A percentile compares a stretch with the other conserved stretches of the same genome.
phyloP scores from a whole-genome alignment of 23 tunicate species.

The Trididemnum miniatum region DNA sequence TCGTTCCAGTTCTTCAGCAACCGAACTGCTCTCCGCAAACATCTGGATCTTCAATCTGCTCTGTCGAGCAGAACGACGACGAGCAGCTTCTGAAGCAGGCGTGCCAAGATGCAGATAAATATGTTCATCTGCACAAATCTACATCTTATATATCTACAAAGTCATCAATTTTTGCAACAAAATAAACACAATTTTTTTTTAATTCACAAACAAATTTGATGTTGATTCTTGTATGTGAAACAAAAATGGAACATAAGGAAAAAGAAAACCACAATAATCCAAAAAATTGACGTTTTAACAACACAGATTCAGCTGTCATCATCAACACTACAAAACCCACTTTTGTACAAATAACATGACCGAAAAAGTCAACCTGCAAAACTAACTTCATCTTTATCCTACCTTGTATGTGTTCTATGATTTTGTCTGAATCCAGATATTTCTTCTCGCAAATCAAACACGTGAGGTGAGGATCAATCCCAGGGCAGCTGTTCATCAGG shows the following conservation, averaged over 20 bases:
- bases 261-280: too few relatives aligned
- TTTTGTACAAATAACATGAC: too few relatives aligned
- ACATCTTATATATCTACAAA: too few relatives aligned
- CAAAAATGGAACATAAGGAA: too few relatives aligned
- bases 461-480: not conserved
- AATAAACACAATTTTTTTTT: too few relatives aligned
- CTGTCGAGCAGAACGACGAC: conserved; percentile 34
- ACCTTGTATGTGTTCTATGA: conserved; percentile 41
- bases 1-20: conserved; percentile 31
- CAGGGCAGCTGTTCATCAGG: conserved; percentile 37
- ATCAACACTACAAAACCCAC: too few relatives aligned
- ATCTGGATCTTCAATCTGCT: conserved; percentile 38
- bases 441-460: conserved; percentile 22
- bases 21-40: conserved; percentile 54
- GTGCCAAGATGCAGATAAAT: conserved; percentile 6
- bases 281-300: too few relatives aligned
- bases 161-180: too few relatives aligned
- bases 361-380: too few relatives aligned
- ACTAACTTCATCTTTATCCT: not conserved
- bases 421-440: not conserved
- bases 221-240: too few relatives aligned
- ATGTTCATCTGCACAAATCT: conserved; percentile 29
- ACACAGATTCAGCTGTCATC: too few relatives aligned
- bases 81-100: conserved; percentile 4
- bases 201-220: too few relatives aligned